Evolutionary conservation across 2,113 vertebrate genomes (phyloP).

Genomic region (Heptranchias perlo): DNA sequence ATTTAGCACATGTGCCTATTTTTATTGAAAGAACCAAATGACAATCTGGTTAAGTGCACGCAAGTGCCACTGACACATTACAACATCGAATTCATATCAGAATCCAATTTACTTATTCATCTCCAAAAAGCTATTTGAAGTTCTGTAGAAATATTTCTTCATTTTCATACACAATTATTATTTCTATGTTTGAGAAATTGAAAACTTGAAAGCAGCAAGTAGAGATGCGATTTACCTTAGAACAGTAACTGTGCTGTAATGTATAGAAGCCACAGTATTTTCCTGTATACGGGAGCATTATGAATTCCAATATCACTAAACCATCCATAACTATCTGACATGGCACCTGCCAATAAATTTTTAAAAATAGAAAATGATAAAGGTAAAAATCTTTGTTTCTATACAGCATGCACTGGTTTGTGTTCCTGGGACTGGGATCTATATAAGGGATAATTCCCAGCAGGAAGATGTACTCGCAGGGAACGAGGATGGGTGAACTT

Average conservation of each 20-base stretch:
- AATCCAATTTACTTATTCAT: neutral
- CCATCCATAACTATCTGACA: neutral
- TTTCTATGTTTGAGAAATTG: too few relatives aligned
- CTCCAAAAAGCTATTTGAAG: neutral
- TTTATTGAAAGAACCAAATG: neutral
- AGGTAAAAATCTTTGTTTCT: neutral
- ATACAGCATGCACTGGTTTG: neutral
- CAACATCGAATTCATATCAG: neutral
- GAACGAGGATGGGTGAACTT: neutral
- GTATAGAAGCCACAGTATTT: too few relatives aligned
- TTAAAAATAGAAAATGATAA: neutral
- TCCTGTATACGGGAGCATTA: too few relatives aligned
- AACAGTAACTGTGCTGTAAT: too few relatives aligned
- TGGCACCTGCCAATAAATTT: neutral
- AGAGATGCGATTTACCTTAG: too few relatives aligned
- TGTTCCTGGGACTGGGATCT: neutral
- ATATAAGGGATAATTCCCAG: neutral
- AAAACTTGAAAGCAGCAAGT: too few relatives aligned
- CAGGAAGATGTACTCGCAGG: neutral
- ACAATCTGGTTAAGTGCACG: neutral
- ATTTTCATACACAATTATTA: too few relatives aligned
- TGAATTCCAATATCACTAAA: too few relatives aligned
- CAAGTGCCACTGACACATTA: neutral
- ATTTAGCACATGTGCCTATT: neutral
- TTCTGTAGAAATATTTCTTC: neutral